Conservation (phyloP, 2,113 vertebrate species). For the Scomber scombrus region DNA sequence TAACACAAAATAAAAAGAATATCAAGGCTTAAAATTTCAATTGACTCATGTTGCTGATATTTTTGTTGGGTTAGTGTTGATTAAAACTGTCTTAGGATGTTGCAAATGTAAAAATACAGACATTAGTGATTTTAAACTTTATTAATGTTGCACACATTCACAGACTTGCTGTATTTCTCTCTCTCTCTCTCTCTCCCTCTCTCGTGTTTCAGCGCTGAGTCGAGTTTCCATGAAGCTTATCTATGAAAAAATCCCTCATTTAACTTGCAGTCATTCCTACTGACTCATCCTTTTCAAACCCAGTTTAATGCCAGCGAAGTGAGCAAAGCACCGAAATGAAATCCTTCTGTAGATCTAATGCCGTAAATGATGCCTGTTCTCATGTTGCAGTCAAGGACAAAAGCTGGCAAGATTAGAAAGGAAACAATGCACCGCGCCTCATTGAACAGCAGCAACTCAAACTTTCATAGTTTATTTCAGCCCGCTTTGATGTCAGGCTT, state of each 20-base stretch:
- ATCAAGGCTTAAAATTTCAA: too few species aligned
- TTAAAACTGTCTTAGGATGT: too few species aligned
- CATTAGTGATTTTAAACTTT: too few species aligned
- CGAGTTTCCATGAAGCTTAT: neutral
- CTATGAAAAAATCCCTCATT: neutral
- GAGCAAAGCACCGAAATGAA: conserved; percentile 14
- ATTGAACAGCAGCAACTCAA: conserved; percentile 10
- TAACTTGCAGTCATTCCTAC: neutral
- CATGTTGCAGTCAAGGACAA: conserved; percentile 17
- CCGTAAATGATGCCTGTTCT: conserved; percentile 5
- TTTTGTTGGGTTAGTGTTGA: too few species aligned
- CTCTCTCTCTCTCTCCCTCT: accelerated
- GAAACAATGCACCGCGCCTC: neutral
- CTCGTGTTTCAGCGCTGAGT: neutral
- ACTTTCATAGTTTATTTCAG: neutral
- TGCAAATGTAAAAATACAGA: too few species aligned
- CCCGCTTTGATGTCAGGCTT: neutral
- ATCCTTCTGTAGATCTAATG: conserved; percentile 15
- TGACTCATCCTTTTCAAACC: neutral
- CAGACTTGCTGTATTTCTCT: neutral
- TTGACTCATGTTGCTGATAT: too few species aligned
- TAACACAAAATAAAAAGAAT: too few species aligned
- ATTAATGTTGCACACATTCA: neutral
- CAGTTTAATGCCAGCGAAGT: neutral
- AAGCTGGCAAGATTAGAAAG: neutral